Base-by-base conservation (phyloP, 2,113 vertebrate genomes). In the Corynorhinus townsendii region DNA sequence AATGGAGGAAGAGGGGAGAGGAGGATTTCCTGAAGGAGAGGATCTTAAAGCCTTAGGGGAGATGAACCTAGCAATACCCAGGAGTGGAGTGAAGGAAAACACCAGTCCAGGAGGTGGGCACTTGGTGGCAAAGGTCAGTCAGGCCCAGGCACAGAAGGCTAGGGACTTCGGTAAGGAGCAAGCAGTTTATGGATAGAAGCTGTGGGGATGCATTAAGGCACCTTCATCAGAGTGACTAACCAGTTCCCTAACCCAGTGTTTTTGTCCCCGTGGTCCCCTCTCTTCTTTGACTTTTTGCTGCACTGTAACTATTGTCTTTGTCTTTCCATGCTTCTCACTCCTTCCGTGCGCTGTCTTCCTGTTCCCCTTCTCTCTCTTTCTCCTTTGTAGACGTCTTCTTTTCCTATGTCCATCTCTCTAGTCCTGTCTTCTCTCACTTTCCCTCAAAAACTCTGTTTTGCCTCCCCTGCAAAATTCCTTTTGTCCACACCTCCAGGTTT, bases 171-270 rank as follows among this genome's bases (percentile, higher is more conserved):
- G 7, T 20, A 16, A 64, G 22, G 30, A 28, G 19, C 14, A 11
- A 43, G 43, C 17, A 12, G 56, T 38, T 28, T 15, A 2, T 45
- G 47, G 28, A 24, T 7, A 20, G 22, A 4, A 26, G 8, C n/a
- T 38, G 0, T 11, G 2, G 20, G 5, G 11, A 30, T 17, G 24
- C 3, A 0, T 54, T 3, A 0, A n/a, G 9, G 24, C 4, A 7
- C 68, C 20, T 45, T 35, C 16, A 2, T 59, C 5, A 2, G 2
- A 20, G 30, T 2, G 43, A 19, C 0, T 1, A 2, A 68, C 11
- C 15, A 2, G 2, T 38, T 49, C 3, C 3, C 24, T 33, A 6
- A 17, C 16, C 0, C 6, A 2, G 0, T 7, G 0, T 1, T 52
- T 40, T 59, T 54, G 20, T 49, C 47, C 19, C 10, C 47, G 2